Evolutionary conservation across 2,797 vertebrate genomes (phyloP), one percentile per base, ranked within the genome.

Genomic region (Acestrorhynchus altus): DNA sequence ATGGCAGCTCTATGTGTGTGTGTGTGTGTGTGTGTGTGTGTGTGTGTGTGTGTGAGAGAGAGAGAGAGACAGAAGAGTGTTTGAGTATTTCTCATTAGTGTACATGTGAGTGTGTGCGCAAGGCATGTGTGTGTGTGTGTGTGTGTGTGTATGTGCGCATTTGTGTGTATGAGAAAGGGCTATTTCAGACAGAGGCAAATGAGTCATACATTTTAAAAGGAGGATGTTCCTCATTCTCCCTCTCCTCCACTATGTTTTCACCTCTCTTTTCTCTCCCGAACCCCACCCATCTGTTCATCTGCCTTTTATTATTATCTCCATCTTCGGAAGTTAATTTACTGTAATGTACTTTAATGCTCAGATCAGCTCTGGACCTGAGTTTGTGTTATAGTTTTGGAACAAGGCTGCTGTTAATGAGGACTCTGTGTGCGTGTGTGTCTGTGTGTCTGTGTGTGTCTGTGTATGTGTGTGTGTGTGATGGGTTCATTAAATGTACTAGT

Each of bases 171-270:
- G 20, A 22, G n/a, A 1, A 20, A 26, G 64, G 35, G 69, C 77
- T 66, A 67, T 80, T 77, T 84, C 74, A 42, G 46, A 69, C 73
- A 57, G 67, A 76, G 61, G 52, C 66, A 82, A 68, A 82, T 78
- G 77, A 82, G 74, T 84, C 80, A 77, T 80, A 35, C 26, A 12
- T 72, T 80, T 80, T 72, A 63, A 67, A 79, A 64, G 44, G 72
- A 56, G 63, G 52, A 66, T 71, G 65, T 66, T 72, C 73, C 59
- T 80, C 70, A 28, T 46, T 59, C 35, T 72, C 39, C 60, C 59
- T 71, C 44, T 68, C 54, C 67, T 76, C 31, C 24, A 56, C 71
- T 44, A 9, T 80, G 13, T 71, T n/a, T 79, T 68, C 49, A 51
- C 12, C 66, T 76, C 69, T 71, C 28, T 56, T 26, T 57, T 20